Evolutionary conservation across 64 coral and sea anemone genomes (phyloP), one percentile per base, ranked within the genome.

Genomic region (Pocillopora damicornis): DNA sequence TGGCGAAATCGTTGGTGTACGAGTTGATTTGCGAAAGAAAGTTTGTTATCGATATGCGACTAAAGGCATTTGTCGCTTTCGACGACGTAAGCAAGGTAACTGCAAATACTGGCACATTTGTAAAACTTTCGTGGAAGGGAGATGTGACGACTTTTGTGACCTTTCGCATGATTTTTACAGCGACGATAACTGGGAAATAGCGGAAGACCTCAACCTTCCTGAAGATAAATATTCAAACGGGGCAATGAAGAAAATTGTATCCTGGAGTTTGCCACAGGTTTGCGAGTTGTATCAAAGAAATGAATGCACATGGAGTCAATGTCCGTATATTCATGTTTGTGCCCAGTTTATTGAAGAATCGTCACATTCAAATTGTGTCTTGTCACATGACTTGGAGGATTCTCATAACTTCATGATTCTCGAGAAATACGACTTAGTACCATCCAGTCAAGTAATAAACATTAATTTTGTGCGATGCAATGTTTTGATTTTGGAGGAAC

Each of bases 101-200:
- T 91, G 90, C 36, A 35, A 79, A 35, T 60, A 87, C 75, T 91
- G 82, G 37, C 90, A 91, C 76, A 63, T 91, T 30, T 91, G 90
- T 62, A 86, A 79, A 72, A 84, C 63, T 15, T 87, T 78, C 65
- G 30, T 91, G 10, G 90, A 92, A 26, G 83, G 74, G 15, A 56
- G 45, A 15, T 92, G 83, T 26, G 16, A 26, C 26, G 76, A 51
- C 25, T 35, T 13, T 51, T 92, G 90, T 80, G 14, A 26, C 2
- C 62, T 76, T 20, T 92, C 83, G 20, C 90, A 92, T 72, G 75
- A 92, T 59, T 79, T 87, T 15, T 25, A 60, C 18, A 58, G 68
- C 45, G 69, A 86, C n/a, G 74, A 67, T 25, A 92, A 92, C 84
- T 2, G 15, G 1, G 20, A 87, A 7, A 92, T 72, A 63, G 16